Base-by-base conservation (phyloP, 2,113 vertebrate species). In the Trematomus loennbergii region DNA sequence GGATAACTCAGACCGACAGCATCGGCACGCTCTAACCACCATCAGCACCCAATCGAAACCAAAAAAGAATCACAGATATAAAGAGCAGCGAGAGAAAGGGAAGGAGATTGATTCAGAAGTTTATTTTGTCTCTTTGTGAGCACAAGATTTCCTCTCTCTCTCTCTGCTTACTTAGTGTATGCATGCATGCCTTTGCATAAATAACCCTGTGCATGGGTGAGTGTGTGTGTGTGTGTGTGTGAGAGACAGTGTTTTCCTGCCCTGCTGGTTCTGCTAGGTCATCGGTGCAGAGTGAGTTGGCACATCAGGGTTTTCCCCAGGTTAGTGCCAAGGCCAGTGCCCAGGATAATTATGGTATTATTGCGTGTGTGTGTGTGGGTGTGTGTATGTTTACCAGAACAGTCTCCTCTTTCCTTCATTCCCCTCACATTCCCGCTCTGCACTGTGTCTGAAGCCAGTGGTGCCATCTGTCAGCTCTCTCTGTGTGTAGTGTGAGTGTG, bases 271-370 rank as follows among this genome's bases (percentile, higher is more conserved):
- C 73, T 76, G 72, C 69, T 70, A 86, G 92, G 91, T 92, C 90
- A 92, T 16, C 15, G 86, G 92, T 92, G 82, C 92, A 94, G 29
- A 29, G 82, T 72, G 75, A 89, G 88, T 87, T 94, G 91, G 90
- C 88, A 89, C 85, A 87, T 87, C 82, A 77, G 88, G 90, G 90
- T 90, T 92, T 94, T 93, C 91, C 89, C 90, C 89, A 89, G 83
- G 84, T 90, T 88, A 81, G 84, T 84, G 88, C 88, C 92, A 92
- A 91, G 87, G 87, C 89, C 85, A 86, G 84, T 91, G 88, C 89
- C 91, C 85, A 77, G 85, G 75, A 86, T 92, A 87, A 93, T 92
- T 92, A 91, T 86, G 86, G 83, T 89, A 81, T 91, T 92, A 88
- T 88, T 87, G 84, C 63, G 65, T 75, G 69, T 82, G 71, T 61